Conservation (phyloP, 2,113 vertebrate species). For the Anolis sagrei region DNA sequence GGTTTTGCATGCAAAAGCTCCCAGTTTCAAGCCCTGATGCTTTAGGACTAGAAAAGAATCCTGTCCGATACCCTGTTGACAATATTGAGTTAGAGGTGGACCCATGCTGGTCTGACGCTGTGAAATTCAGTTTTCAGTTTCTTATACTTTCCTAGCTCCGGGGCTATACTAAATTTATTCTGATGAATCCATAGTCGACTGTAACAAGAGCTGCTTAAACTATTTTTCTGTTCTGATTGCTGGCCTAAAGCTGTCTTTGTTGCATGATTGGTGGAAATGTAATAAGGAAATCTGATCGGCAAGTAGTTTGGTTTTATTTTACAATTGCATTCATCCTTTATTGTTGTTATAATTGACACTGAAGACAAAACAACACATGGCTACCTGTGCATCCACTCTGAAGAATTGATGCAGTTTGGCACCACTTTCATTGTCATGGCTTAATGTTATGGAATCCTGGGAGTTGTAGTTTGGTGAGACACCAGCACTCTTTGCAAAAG, state of each 20-base stretch:
- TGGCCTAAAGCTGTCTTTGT: background rate
- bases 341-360: background rate
- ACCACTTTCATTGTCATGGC: too few relatives aligned
- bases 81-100: background rate
- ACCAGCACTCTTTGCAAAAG: too few relatives aligned
- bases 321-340: background rate
- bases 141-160: background rate
- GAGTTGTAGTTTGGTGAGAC: too few relatives aligned
- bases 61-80: too few relatives aligned
- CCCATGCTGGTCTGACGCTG: background rate
- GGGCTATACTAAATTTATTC: background rate
- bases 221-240: background rate
- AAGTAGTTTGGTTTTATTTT: background rate
- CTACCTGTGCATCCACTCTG: background rate
- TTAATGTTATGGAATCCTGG: too few relatives aligned
- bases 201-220: background rate
- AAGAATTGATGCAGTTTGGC: background rate
- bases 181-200: background rate
- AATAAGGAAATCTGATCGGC: background rate
- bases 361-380: background rate
- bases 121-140: too few relatives aligned
- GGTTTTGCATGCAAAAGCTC: background rate
- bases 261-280: background rate
- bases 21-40: background rate
- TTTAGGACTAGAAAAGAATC: background rate